phyloP scores from a whole-genome alignment of 2,888 invertebrate genomes.

The Philaethria dido region DNA sequence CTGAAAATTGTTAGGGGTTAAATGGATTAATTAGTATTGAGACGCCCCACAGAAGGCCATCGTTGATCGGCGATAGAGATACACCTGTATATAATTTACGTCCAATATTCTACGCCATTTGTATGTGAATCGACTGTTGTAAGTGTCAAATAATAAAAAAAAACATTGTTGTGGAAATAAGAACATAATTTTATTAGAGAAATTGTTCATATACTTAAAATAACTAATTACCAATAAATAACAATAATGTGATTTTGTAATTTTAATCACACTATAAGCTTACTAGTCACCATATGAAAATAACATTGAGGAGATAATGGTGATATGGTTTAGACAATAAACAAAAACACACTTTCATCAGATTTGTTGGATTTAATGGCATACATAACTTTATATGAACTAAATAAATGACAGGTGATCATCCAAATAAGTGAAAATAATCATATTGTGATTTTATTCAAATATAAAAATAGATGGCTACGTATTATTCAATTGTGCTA shows the following conservation, averaged over 20 bases:
- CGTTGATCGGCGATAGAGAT: too few species aligned
- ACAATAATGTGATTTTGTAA: conserved; percentile 61
- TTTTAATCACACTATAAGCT: conserved; percentile 49
- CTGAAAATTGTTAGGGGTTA: too few species aligned
- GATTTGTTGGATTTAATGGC: conserved; percentile 11
- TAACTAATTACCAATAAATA: conserved; percentile 79
- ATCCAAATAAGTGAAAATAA: background rate
- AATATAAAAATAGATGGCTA: conserved; percentile 23
- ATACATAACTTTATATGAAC: background rate
- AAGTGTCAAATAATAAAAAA: background rate
- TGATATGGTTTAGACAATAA: conserved; percentile 3
- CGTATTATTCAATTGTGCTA: conserved; percentile 20
- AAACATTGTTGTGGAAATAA: conserved; percentile 48
- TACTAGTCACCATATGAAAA: conserved; percentile 33
- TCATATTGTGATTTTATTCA: conserved; percentile 2
- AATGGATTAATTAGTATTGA: too few species aligned
- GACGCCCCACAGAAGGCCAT: too few species aligned
- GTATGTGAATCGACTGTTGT: background rate
- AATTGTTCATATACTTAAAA: conserved; percentile 69
- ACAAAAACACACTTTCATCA: background rate
- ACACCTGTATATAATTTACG: too few species aligned
- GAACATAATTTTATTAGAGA: conserved; percentile 79
- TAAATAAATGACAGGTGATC: background rate
- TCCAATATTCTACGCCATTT: too few species aligned
- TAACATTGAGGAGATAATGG: conserved; percentile 4